These are phyloP conservation scores for Sterrhoptilus dennistouni DNA, from an alignment of 2,113 vertebrate species.

Conservation along the genomic window DNA sequence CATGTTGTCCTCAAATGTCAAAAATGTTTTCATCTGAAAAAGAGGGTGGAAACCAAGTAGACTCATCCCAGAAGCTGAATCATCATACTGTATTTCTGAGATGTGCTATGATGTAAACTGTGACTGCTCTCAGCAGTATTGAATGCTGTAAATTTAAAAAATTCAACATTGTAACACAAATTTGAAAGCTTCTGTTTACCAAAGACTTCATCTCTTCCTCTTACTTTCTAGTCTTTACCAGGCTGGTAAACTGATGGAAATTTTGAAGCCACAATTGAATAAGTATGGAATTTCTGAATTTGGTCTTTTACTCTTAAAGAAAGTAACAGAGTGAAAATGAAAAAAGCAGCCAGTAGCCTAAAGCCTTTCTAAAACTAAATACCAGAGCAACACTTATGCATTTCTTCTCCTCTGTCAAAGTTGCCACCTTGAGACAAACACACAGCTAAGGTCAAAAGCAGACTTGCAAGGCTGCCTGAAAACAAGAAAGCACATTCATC, in stretches of 20 bases:
- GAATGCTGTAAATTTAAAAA: neutral
- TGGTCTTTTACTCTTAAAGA: neutral
- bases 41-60: neutral
- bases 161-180: neutral
- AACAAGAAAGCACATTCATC: neutral
- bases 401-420: neutral
- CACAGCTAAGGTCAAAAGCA: neutral
- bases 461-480: neutral
- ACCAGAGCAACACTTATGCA: neutral
- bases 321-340: neutral
- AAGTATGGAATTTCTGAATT: neutral
- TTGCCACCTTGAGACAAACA: neutral
- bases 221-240: neutral
- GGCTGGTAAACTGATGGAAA: neutral
- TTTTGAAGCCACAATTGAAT: neutral
- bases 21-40: constrained; percentile 36
- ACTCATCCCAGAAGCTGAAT: constrained; percentile 18
- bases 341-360: neutral
- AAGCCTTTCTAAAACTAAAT: neutral
- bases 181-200: neutral
- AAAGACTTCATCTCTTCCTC: neutral
- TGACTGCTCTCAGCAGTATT: neutral
- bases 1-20: constrained; percentile 29
- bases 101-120: neutral
- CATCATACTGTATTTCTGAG: neutral